Percentiles rank a stretch among this genome's conserved stretches.
Conservation (phyloP, 2,797 vertebrate species). For the Molossus molossus region DNA sequence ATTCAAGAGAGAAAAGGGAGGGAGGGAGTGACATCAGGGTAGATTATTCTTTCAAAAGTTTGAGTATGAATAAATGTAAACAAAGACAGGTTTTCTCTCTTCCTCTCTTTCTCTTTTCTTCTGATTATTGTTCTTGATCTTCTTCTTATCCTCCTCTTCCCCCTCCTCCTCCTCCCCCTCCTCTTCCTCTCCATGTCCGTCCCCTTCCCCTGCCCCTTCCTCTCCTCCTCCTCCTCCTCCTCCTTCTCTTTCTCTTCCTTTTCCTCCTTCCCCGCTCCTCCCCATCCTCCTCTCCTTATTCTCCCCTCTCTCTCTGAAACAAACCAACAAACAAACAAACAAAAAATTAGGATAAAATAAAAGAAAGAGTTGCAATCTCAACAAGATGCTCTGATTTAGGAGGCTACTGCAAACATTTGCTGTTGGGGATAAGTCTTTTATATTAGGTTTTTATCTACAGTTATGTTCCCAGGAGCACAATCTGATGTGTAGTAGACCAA, state of each 20-base stretch:
- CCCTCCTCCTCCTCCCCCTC: background rate
- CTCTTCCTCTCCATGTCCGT: too few species aligned
- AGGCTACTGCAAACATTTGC: background rate
- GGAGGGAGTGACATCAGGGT: background rate
- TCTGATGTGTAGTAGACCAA: background rate
- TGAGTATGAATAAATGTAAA: background rate
- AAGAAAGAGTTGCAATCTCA: background rate
- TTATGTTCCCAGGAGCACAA: background rate
- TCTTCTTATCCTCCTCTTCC: background rate
- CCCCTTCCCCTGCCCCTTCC: too few species aligned
- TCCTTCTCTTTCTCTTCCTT: background rate
- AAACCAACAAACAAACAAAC: background rate
- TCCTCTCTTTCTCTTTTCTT: background rate
- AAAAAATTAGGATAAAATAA: constrained; percentile 2
- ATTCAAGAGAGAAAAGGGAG: background rate
- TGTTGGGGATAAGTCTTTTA: background rate
- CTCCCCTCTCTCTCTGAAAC: background rate
- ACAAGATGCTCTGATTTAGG: background rate
- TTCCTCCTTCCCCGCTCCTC: background rate
- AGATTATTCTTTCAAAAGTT: background rate
- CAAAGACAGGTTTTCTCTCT: background rate
- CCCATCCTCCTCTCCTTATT: accelerated
- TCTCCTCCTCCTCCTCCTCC: too few species aligned
- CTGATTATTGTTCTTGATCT: background rate
- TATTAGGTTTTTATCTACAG: background rate